Evolutionary conservation across 2,888 invertebrate species (phyloP).

Genomic region (Caenorhabditis drosophilae): DNA sequence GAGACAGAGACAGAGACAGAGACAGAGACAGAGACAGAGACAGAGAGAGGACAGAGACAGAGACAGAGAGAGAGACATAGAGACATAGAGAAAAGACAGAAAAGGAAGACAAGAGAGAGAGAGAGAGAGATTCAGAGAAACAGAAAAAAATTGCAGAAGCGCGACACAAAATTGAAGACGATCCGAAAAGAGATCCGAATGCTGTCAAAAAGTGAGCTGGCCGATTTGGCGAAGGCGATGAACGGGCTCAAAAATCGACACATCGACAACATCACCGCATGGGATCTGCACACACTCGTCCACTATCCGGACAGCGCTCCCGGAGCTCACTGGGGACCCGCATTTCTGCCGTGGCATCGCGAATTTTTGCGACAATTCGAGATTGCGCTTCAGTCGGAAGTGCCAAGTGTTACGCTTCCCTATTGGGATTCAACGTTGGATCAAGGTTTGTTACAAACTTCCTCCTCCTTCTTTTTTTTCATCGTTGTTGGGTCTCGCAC

Average conservation of each 20-base stretch:
- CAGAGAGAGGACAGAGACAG: too few relatives aligned
- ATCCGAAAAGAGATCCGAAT: constrained; percentile 62
- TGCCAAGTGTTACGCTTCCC: constrained; percentile 60
- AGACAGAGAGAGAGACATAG: too few relatives aligned
- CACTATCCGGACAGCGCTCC: constrained; percentile 67
- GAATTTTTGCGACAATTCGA: constrained; percentile 68
- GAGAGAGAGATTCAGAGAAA: too few relatives aligned
- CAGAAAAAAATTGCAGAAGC: constrained; percentile 25
- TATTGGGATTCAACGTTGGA: constrained; percentile 68
- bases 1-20: too few relatives aligned
- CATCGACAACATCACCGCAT: constrained; percentile 65
- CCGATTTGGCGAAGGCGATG: constrained; percentile 57
- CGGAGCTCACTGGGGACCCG: constrained; percentile 62
- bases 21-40: too few relatives aligned
- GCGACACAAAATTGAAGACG: constrained; percentile 37
- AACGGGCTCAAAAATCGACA: constrained; percentile 55
- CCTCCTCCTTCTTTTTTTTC: neutral
- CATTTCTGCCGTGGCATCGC: constrained; percentile 67
- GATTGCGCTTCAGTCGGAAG: constrained; percentile 62
- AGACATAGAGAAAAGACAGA: too few relatives aligned
- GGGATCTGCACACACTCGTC: constrained; percentile 65
- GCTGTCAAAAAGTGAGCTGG: constrained; percentile 50
- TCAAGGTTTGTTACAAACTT: constrained; percentile 44
- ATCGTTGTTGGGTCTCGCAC: too few relatives aligned
- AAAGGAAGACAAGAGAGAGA: too few relatives aligned